Evolutionary conservation across 2,888 invertebrate species (phyloP), one percentile per base, ranked within the genome.

Genomic region (Platynereis dumerilii): DNA sequence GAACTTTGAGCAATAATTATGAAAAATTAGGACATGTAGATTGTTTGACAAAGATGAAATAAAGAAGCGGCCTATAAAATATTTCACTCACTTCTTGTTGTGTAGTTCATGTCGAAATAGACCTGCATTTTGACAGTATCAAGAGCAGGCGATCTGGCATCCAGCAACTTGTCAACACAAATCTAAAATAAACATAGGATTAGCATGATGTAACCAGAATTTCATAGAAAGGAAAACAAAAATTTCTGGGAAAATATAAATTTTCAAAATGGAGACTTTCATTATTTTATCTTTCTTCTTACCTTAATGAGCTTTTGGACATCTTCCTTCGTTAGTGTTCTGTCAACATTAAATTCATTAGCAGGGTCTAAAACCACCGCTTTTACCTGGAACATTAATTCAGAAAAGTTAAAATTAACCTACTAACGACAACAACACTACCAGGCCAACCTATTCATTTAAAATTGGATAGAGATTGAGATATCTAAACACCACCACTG

Each of bases 61-160:
- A n/a, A n/a, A n/a, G n/a, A n/a, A n/a, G n/a, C n/a, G n/a, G n/a
- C n/a, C n/a, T n/a, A n/a, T n/a, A n/a, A n/a, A n/a, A n/a, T n/a
- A n/a, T n/a, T n/a, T n/a, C 53, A 70, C 74, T 75, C 66, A 82
- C 82, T 72, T 80, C 84, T 75, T 27, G 81, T 81, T 3, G 84
- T 83, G 72, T 84, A 85, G 72, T 85, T 85, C 83, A 84, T 83
- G 65, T 85, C 84, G 74, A 85, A 85, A 69, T 83, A 85, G 2
- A 85, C 84, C 70, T 85, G 84, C 83, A 85, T 83, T 70, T 85
- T 85, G 53, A 85, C 80, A 17, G 84, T 85, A 66, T 85, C 84
- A 64, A 85, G 71, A 15, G 84, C 76, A 55, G 83, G 82, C 20
- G 83, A 82, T 29, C 77, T 69, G 2, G 71, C 72, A 69, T 83